Conservation (phyloP, 2,113 vertebrate genomes). For the Holacanthus passer region DNA sequence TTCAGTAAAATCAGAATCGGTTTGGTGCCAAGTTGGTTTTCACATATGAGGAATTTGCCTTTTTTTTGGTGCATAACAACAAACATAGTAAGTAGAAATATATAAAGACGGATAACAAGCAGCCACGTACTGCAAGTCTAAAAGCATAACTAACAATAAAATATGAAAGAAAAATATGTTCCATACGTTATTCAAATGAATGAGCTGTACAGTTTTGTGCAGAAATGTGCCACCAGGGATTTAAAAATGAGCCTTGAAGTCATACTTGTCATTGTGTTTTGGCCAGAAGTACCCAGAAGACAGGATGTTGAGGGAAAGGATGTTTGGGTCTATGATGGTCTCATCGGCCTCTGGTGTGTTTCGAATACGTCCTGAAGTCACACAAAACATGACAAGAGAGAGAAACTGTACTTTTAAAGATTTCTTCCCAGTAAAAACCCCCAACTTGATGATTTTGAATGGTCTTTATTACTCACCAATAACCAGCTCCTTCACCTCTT, state of each 20-base stretch:
- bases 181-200: too few relatives aligned
- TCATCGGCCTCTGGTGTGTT: slow-evolving; percentile 96
- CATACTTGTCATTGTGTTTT: slow-evolving; percentile 95
- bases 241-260: not conserved
- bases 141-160: too few relatives aligned
- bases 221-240: too few relatives aligned
- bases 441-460: not conserved
- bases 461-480: slow-evolving; percentile 88
- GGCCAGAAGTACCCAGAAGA: slow-evolving; percentile 92
- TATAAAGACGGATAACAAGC: too few relatives aligned
- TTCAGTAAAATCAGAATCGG: too few relatives aligned
- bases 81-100: too few relatives aligned
- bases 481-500: slow-evolving; percentile 97
- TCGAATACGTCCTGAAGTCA: slow-evolving; percentile 91
- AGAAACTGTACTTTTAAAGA: not conserved
- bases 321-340: slow-evolving; percentile 97
- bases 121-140: too few relatives aligned
- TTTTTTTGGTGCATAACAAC: too few relatives aligned
- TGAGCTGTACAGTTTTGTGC: not conserved
- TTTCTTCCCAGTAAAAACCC: not conserved
- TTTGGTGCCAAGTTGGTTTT: too few relatives aligned
- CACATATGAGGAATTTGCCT: too few relatives aligned
- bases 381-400: slow-evolving; percentile 18
- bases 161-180: too few relatives aligned
- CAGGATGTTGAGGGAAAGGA: slow-evolving; percentile 97